These are phyloP conservation scores for Cactoblastis cactorum DNA, from an alignment of 2,888 invertebrate species.

Conservation along the genomic window DNA sequence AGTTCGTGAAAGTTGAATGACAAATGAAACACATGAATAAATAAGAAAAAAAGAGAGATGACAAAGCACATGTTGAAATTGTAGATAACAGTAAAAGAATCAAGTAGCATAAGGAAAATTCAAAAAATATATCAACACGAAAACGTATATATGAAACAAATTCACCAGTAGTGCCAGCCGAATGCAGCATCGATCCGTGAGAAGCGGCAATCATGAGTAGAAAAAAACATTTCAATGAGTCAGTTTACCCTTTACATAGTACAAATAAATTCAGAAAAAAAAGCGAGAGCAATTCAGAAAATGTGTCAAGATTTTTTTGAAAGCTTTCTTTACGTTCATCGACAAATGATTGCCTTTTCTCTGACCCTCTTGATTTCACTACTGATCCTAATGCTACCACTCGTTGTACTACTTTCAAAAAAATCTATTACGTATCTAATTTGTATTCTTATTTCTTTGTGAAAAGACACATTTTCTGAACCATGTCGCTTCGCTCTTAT, in stretches of 20 bases:
- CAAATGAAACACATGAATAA: background rate
- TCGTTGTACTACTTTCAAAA: constrained; percentile 79
- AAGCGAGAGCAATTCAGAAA: constrained; percentile 81
- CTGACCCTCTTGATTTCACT: constrained; percentile 34
- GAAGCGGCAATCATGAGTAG: constrained; percentile 79
- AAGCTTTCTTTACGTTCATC: constrained; percentile 61
- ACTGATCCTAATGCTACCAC: constrained; percentile 64
- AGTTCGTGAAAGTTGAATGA: too few relatives aligned
- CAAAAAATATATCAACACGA: constrained; percentile 30
- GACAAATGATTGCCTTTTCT: constrained; percentile 75
- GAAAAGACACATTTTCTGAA: constrained; percentile 91
- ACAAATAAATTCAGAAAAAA: constrained; percentile 37
- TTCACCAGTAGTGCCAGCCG: constrained; percentile 76
- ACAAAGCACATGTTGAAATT: constrained; percentile 13
- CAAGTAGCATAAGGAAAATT: constrained; percentile 57
- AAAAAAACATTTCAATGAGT: constrained; percentile 76
- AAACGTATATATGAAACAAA: constrained; percentile 39
- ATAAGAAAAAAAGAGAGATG: background rate
- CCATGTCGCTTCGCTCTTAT: constrained; percentile 51
- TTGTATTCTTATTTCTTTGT: constrained; percentile 82
- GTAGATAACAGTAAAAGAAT: constrained; percentile 24
- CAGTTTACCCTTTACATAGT: constrained; percentile 37
- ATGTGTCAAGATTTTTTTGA: constrained; percentile 84
- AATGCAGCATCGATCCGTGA: constrained; percentile 68
- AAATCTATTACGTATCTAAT: constrained; percentile 76